phyloP scores from a whole-genome alignment of 1,140 invertebrate species.

The Galleria mellonella region DNA sequence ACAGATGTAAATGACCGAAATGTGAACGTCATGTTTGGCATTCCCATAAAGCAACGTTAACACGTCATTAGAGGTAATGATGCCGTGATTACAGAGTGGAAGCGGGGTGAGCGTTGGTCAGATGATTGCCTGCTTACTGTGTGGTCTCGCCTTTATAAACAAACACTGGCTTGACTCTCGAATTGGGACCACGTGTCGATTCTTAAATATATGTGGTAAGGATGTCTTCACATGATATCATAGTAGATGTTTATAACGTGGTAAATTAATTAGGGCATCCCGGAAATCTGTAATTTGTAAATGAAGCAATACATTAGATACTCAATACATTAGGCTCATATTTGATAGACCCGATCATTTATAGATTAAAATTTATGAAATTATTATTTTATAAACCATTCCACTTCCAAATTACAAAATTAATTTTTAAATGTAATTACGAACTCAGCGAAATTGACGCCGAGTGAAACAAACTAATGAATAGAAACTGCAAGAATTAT shows the following conservation, averaged over 20 bases:
- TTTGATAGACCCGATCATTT: too few species aligned
- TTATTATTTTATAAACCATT: too few species aligned
- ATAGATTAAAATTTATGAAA: too few species aligned
- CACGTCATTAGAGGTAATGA: constrained; percentile 74
- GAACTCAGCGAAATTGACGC: too few species aligned
- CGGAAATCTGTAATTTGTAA: background rate
- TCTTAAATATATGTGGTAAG: background rate
- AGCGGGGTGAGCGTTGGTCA: constrained; percentile 49
- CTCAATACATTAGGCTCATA: background rate
- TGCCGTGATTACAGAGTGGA: constrained; percentile 64
- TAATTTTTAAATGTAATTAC: too few species aligned
- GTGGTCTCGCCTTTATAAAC: constrained; percentile 67
- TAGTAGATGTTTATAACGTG: too few species aligned
- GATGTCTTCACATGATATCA: too few species aligned
- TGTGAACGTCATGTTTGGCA: constrained; percentile 73
- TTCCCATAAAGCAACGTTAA: constrained; percentile 73
- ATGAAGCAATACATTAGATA: background rate
- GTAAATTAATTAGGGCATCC: background rate
- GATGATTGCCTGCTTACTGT: constrained; percentile 63
- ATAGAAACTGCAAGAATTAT: too few species aligned
- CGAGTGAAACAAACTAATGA: too few species aligned
- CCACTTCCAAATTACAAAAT: too few species aligned
- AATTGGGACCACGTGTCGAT: constrained; percentile 48
- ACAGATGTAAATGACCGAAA: constrained; percentile 74
- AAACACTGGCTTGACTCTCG: constrained; percentile 33